A percentile compares a stretch with the other conserved stretches of the same genome.
phyloP scores from a whole-genome alignment of 2,113 vertebrate species.

The Ochotona princeps region DNA sequence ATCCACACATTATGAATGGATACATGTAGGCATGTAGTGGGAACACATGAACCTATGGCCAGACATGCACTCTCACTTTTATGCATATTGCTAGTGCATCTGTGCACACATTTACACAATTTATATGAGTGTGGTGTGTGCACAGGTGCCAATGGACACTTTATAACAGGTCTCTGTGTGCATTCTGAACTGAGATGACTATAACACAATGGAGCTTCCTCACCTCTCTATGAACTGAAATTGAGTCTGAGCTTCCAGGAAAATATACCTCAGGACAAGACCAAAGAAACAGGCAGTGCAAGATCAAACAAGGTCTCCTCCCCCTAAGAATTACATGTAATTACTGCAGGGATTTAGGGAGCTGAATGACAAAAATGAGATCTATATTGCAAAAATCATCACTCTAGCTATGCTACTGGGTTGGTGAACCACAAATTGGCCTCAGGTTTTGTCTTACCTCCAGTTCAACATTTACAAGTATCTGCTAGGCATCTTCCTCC shows the following conservation, averaged over 20 bases:
- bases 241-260: not conserved
- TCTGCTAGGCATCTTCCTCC: constrained; percentile 29
- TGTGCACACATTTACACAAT: no score
- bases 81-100: accelerated
- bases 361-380: not conserved
- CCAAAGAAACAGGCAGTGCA: not conserved
- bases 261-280: not conserved
- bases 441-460: not conserved
- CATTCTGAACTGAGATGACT: not conserved
- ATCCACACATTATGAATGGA: accelerated
- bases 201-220: not conserved
- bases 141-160: not conserved
- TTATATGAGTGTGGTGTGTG: no score
- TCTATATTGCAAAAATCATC: constrained; percentile 34
- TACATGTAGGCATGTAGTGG: not conserved
- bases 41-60: not conserved
- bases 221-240: not conserved
- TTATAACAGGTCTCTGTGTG: no score
- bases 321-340: not conserved
- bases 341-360: not conserved
- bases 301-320: not conserved
- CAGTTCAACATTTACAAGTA: constrained; percentile 45
- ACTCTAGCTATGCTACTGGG: not conserved
- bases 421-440: constrained; percentile 13
- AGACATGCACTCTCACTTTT: not conserved